phyloP scores from a whole-genome alignment of 2,888 invertebrate species.

The Cantharis lateralis region DNA sequence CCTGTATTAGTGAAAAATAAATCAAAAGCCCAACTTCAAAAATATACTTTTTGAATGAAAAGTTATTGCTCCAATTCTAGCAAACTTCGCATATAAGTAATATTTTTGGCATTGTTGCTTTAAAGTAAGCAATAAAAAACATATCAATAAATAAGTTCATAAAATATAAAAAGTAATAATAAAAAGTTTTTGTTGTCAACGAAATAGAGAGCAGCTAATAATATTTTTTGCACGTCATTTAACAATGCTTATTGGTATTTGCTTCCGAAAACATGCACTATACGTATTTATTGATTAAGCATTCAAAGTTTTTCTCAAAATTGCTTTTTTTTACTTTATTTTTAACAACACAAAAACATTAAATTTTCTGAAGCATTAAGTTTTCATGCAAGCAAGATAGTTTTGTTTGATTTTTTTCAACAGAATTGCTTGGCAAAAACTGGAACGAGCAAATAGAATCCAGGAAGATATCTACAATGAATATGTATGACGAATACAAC shows the following conservation, averaged over 20 bases:
- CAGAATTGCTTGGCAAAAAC: neutral
- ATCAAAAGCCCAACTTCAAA: neutral
- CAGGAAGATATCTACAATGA: neutral
- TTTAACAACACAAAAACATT: neutral
- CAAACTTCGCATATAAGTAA: neutral
- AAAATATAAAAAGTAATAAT: neutral
- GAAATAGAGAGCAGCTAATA: neutral
- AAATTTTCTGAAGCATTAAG: neutral
- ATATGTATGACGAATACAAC: too few species aligned
- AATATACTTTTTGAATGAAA: neutral
- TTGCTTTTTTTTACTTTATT: neutral
- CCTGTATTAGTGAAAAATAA: neutral
- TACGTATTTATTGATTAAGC: neutral
- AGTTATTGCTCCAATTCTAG: neutral
- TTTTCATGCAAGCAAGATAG: neutral
- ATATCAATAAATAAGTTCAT: neutral
- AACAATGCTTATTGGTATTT: neutral
- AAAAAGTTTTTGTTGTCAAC: neutral
- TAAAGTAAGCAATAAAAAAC: neutral
- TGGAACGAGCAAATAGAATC: too few species aligned
- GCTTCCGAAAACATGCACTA: neutral
- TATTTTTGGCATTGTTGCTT: neutral
- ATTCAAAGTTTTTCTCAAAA: neutral
- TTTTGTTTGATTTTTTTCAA: neutral
- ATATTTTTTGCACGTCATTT: neutral